Conservation (phyloP, 2,888 invertebrate species). For the Euzetes globulus region DNA sequence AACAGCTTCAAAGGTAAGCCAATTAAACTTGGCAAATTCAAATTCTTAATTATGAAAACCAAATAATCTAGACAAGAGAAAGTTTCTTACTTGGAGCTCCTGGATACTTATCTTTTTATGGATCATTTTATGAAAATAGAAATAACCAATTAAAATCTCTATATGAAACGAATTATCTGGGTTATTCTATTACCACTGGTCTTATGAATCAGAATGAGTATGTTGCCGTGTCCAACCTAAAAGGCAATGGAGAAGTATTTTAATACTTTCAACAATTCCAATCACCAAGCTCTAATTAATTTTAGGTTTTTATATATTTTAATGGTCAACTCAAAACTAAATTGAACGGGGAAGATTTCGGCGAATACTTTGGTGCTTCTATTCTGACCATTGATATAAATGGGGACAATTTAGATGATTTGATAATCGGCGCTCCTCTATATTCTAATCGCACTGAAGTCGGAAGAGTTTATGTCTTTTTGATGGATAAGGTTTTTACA, state of each 20-base stretch:
- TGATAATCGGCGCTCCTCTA: background rate
- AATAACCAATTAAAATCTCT: background rate
- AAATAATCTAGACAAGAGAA: background rate
- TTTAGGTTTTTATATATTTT: background rate
- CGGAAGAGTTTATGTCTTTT: background rate
- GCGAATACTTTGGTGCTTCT: conserved; percentile 2
- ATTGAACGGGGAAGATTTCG: background rate
- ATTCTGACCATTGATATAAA: background rate
- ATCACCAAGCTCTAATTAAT: background rate
- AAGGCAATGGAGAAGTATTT: background rate
- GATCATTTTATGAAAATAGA: background rate
- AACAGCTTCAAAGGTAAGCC: background rate
- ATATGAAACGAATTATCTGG: background rate
- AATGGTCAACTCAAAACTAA: background rate
- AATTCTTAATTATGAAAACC: background rate
- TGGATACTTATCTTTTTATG: background rate
- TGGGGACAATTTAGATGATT: background rate
- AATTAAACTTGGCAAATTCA: background rate
- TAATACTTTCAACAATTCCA: background rate
- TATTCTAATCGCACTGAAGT: background rate
- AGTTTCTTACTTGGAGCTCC: background rate
- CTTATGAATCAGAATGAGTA: background rate
- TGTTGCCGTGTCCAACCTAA: background rate
- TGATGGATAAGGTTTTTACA: background rate
- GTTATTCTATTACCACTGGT: background rate